Percentiles rank a stretch among this genome's conserved stretches.
Conservation (phyloP, 2,113 vertebrate genomes). For the Morone saxatilis region DNA sequence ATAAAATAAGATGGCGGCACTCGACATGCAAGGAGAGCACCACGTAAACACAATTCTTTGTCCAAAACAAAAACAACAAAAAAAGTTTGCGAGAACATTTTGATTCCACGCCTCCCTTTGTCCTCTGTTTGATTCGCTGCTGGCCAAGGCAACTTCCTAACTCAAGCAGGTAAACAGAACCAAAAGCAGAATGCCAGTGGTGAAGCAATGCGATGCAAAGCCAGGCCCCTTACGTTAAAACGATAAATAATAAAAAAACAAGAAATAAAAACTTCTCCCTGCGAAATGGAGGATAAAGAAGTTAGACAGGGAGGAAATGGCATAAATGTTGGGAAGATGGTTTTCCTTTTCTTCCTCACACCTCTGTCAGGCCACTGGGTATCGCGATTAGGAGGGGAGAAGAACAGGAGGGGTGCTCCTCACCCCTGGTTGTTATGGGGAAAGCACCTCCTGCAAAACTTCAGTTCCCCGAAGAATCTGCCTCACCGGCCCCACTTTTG, state of each 20-base stretch:
- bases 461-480: constrained; percentile 82
- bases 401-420: constrained; percentile 25
- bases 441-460: constrained; percentile 42
- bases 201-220: constrained; percentile 49
- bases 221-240: constrained; percentile 12
- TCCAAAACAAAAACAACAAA: not conserved
- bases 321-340: constrained; percentile 20
- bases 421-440: constrained; percentile 1
- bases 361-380: constrained; percentile 40
- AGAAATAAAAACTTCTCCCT: constrained; percentile 1
- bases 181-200: constrained; percentile 38
- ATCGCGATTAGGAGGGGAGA: not conserved
- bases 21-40: constrained; percentile 70
- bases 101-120: not conserved
- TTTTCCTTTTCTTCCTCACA: constrained; percentile 1
- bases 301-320: constrained; percentile 13
- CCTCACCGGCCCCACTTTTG: constrained; percentile 77
- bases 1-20: constrained; percentile 55
- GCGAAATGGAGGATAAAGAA: not conserved
- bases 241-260: not conserved
- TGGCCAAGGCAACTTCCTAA: constrained; percentile 20
- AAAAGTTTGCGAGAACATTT: not conserved
- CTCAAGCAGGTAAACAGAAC: constrained; percentile 44
- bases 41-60: constrained; percentile 56
- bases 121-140: constrained; percentile 24